Conservation (phyloP, 1,140 invertebrate species). For the Condylostylus longicornis region DNA sequence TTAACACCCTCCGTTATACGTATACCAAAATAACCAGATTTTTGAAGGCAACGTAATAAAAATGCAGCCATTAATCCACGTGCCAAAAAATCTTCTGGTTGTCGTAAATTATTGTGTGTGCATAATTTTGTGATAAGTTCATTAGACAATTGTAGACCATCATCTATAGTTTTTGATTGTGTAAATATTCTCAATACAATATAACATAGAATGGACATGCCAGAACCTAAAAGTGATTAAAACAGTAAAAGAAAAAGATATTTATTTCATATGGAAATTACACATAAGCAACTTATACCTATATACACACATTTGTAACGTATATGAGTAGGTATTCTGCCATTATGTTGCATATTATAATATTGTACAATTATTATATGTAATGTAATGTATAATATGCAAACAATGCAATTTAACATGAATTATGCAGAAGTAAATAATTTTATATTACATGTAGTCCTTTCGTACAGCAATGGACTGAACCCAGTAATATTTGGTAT, state of each 20-base stretch:
- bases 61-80: constrained; percentile 64
- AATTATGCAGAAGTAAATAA: too few species aligned
- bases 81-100: constrained; percentile 56
- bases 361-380: too few species aligned
- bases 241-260: constrained; percentile 6
- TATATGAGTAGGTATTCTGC: too few species aligned
- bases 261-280: not conserved
- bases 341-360: too few species aligned
- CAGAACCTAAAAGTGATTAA: constrained; percentile 39
- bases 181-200: constrained; percentile 62
- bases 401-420: too few species aligned
- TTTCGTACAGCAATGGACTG: too few species aligned
- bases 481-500: too few species aligned
- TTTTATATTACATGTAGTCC: too few species aligned
- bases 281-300: too few species aligned
- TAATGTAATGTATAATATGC: too few species aligned
- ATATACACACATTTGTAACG: too few species aligned
- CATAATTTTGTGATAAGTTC: constrained; percentile 42
- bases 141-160: constrained; percentile 31
- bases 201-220: constrained; percentile 63
- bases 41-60: constrained; percentile 53
- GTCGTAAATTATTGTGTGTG: constrained; percentile 45
- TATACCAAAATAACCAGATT: constrained; percentile 41
- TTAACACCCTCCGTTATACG: constrained; percentile 27
- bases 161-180: constrained; percentile 30